Conservation (phyloP, 1,140 invertebrate species). For the Sminthurinus signatus region DNA sequence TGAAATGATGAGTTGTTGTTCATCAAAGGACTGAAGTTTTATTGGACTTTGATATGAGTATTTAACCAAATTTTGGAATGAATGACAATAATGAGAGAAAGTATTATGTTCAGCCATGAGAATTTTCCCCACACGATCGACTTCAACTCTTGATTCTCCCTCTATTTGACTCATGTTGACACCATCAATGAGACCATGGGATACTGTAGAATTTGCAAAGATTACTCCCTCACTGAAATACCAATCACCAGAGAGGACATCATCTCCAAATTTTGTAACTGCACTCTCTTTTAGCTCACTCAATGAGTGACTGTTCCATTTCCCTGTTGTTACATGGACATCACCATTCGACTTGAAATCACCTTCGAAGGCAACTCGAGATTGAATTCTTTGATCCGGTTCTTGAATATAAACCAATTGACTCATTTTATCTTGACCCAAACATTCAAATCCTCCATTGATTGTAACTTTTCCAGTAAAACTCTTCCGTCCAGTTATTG, state of each 20-base stretch:
- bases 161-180: conserved; percentile 12
- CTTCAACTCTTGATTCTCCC: conserved; percentile 13
- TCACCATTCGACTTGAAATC: too few relatives aligned
- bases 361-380: background rate
- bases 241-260: conserved; percentile 7
- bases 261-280: background rate
- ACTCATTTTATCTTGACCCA: background rate
- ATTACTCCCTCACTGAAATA: conserved; percentile 15
- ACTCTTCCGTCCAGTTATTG: background rate
- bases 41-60: conserved; percentile 8
- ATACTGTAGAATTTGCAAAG: conserved; percentile 7
- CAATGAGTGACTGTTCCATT: conserved; percentile 17
- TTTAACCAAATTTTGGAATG: background rate
- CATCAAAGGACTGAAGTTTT: conserved; percentile 29
- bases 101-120: background rate
- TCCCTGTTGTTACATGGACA: too few relatives aligned
- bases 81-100: conserved; percentile 1
- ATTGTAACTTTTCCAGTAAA: background rate
- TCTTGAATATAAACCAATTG: conserved; percentile 1
- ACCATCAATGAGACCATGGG: conserved; percentile 11
- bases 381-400: background rate
- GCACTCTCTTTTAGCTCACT: background rate
- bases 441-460: background rate
- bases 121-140: background rate
- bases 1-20: conserved; percentile 19